Evolutionary conservation across 2,113 vertebrate species (phyloP), one percentile per base, ranked within the genome.

Genomic region (Odocoileus virginianus): DNA sequence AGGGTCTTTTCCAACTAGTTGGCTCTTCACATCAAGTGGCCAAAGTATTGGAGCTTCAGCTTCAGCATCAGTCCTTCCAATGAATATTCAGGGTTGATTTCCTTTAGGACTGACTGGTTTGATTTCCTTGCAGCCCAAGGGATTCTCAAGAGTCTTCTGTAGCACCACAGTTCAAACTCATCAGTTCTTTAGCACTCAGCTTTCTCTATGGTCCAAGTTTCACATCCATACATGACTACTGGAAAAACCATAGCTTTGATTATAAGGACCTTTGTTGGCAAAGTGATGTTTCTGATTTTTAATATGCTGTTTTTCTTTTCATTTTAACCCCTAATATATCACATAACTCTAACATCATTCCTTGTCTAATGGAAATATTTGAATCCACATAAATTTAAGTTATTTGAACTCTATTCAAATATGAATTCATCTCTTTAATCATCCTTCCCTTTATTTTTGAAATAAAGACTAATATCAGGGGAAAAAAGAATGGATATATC

Each of bases 401-500:
- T 40, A 71, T 71, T 40, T 71, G 67, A 71, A 71, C n/a, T 40
- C n/a, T 71, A 40, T 71, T 40, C n/a, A 71, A 67, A 36, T 71
- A 71, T 40, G 10, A 71, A 71, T 71, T 40, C n/a, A 71, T 40
- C 19, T 71, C 5, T 40, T 71, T 71, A 40, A 71, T 23, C n/a
- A 12, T 40, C 9, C 67, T 71, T 40, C 33, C n/a, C 64, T 71
- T 71, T 71, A 23, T 71, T 40, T 71, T 36, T 10, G 9, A 40
- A 71, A 71, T 71, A 71, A 71, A 71, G 9, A 36, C n/a, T 40
- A 71, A 40, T 71, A 36, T 40, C 36, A 17, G 19, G 19, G n/a
- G 19, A 0, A 3, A 76, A 21, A 60, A 45, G 8, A 54, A 60
- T n/a, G 33, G 13, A 1, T 47, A 3, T 15, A 15, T 1, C 12